Evolutionary conservation across 2,113 vertebrate genomes (phyloP).

Genomic region (Pseudois nayaur): DNA sequence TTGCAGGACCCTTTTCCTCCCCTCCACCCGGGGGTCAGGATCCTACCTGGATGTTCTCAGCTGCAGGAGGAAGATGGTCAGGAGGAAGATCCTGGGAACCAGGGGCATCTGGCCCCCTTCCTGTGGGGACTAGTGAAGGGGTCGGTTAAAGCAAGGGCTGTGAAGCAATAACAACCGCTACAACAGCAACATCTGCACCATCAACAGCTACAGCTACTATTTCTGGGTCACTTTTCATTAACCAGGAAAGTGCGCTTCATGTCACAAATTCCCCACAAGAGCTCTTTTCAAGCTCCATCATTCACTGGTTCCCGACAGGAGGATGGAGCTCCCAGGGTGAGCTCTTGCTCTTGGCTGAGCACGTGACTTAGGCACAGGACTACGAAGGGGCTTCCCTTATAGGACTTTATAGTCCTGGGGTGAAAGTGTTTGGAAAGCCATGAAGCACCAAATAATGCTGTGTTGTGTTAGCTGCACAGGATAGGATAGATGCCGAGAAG

Average conservation of each 20-base stretch:
- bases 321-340: neutral
- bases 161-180: neutral
- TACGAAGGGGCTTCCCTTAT: rapidly evolving
- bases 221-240: neutral
- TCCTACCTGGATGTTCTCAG: neutral
- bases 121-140: neutral
- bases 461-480: neutral
- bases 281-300: neutral
- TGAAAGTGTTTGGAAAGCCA: neutral
- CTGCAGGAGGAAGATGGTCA: neutral
- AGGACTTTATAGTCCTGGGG: neutral
- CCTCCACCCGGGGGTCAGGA: rapidly evolving
- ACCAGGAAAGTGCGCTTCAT: neutral
- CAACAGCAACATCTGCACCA: rapidly evolving
- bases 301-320: neutral
- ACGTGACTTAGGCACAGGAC: neutral
- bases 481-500: neutral
- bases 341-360: neutral
- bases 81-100: rapidly evolving
- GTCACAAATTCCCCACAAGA: neutral
- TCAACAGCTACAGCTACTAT: rapidly evolving
- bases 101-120: neutral
- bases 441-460: neutral
- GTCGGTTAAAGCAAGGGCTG: neutral
- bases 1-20: neutral